phyloP scores from a whole-genome alignment of 2,888 invertebrate genomes.

The Nemurella pictetii region DNA sequence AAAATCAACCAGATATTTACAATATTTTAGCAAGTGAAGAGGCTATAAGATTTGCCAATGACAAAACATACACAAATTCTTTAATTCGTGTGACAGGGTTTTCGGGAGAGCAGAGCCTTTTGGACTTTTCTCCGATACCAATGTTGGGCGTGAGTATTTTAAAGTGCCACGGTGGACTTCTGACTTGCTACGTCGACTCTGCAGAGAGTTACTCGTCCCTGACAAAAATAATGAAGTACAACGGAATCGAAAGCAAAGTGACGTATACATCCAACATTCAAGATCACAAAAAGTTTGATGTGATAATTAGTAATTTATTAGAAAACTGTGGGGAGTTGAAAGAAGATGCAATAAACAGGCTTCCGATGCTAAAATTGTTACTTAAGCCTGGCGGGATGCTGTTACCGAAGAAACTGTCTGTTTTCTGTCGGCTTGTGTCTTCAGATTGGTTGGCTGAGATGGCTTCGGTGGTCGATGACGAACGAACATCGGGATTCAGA shows the following conservation, averaged over 20 bases:
- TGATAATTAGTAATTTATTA: constrained; percentile 59
- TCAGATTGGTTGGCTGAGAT: constrained; percentile 63
- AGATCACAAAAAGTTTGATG: constrained; percentile 54
- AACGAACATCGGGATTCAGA: constrained; percentile 58
- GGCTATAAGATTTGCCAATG: constrained; percentile 57
- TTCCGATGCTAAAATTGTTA: constrained; percentile 47
- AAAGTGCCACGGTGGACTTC: constrained; percentile 53
- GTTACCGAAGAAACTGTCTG: constrained; percentile 57
- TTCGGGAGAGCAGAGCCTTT: constrained; percentile 47
- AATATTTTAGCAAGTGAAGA: constrained; percentile 43
- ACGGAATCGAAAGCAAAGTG: constrained; percentile 49
- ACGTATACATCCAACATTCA: constrained; percentile 32
- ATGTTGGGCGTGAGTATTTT: constrained; percentile 63
- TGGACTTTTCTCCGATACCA: constrained; percentile 67
- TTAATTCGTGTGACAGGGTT: constrained; percentile 46
- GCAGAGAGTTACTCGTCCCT: constrained; percentile 54
- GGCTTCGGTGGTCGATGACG: constrained; percentile 58
- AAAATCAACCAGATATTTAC: constrained; percentile 47
- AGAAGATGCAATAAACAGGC: constrained; percentile 49
- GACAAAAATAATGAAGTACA: constrained; percentile 53
- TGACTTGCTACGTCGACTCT: constrained; percentile 52
- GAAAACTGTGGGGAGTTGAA: constrained; percentile 62
- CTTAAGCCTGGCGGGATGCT: constrained; percentile 55
- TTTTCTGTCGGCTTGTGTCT: constrained; percentile 62
- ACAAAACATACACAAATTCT: constrained; percentile 53